These are phyloP conservation scores for Microcebus ravelobensis DNA, from an alignment of 2,113 vertebrate species.

Conservation along the genomic window DNA sequence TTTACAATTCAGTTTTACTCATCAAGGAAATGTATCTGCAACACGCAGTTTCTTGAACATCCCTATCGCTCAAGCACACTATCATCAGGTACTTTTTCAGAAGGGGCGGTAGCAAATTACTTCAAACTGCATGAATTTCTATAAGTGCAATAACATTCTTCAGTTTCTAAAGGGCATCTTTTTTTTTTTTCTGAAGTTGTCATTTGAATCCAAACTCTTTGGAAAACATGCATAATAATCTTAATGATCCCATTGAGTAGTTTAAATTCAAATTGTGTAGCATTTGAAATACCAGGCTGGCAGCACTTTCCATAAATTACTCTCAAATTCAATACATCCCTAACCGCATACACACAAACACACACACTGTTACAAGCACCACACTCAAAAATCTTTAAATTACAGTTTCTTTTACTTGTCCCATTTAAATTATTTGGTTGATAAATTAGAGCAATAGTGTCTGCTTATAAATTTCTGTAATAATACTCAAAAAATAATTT, in stretches of 20 bases:
- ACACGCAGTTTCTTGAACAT: not conserved
- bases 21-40: not conserved
- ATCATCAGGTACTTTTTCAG: constrained; percentile 63
- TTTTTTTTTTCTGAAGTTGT: constrained; percentile 85
- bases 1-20: not conserved
- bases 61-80: not conserved
- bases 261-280: constrained; percentile 90
- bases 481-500: constrained; percentile 79
- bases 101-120: constrained; percentile 70
- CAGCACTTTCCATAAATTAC: constrained; percentile 89
- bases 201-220: constrained; percentile 86
- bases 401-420: constrained; percentile 82
- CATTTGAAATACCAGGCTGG: constrained; percentile 84
- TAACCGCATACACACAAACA: constrained; percentile 81
- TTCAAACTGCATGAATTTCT: constrained; percentile 80
- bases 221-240: constrained; percentile 89
- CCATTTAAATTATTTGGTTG: constrained; percentile 82
- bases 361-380: not conserved
- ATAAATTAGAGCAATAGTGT: constrained; percentile 82
- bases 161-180: constrained; percentile 78
- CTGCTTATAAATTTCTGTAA: constrained; percentile 79
- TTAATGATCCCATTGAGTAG: constrained; percentile 89
- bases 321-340: constrained; percentile 85
- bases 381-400: constrained; percentile 79
- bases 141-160: constrained; percentile 81